phyloP scores from a whole-genome alignment of 2,797 vertebrate genomes.

The Haliaeetus albicilla region DNA sequence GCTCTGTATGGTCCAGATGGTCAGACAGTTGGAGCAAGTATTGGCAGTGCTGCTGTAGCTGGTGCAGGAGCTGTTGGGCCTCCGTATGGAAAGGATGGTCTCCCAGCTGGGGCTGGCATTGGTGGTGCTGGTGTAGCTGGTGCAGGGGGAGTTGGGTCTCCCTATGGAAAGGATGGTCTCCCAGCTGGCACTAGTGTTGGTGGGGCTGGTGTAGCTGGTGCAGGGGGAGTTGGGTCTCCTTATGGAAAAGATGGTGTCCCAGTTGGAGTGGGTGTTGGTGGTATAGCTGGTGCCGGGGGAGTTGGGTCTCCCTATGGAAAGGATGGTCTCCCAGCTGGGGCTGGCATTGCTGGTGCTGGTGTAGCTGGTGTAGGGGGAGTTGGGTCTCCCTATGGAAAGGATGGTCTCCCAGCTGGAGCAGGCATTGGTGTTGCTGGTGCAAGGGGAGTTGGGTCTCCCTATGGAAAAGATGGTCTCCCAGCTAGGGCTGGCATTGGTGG shows the following conservation, averaged over 20 bases:
- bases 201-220: no score
- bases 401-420: not conserved
- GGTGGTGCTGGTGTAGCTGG: not conserved
- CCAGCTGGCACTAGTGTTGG: no score
- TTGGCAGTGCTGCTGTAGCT: not conserved
- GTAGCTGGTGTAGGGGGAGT: not conserved
- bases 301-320: no score
- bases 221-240: no score
- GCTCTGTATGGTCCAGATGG: not conserved
- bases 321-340: no score
- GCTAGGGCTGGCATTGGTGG: fast-evolving
- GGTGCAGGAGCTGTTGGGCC: not conserved
- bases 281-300: not conserved
- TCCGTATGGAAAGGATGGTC: not conserved
- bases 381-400: not conserved
- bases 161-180: not conserved
- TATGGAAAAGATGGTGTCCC: no score
- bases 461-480: not conserved
- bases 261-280: no score
- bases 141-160: fast-evolving
- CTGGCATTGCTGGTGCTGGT: not conserved
- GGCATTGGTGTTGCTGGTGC: not conserved
- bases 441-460: not conserved
- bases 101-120: fast-evolving
- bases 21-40: not conserved